Evolutionary conservation across 2,888 invertebrate genomes (phyloP), one percentile per base, ranked within the genome.

Genomic region (Scrobipalpa costella): DNA sequence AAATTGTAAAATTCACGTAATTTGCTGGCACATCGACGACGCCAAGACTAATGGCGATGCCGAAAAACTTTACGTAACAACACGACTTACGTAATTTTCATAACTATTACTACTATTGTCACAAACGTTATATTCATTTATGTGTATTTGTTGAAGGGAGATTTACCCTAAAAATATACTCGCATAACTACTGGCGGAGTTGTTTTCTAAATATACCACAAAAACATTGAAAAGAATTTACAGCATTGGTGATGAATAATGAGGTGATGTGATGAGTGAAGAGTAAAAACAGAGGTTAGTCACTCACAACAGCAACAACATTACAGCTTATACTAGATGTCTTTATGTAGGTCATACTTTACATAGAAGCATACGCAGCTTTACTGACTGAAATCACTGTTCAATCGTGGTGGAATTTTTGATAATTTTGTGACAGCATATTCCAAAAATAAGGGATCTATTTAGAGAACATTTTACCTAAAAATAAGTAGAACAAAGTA

Each of bases 161-260:
- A 3, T 27, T 27, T 27, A 27, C 27, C 27, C 27, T 27, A 27
- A 27, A 27, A 27, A 27, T 27, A 27, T 11, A 44, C n/a, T 44
- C 11, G 44, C 44, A 44, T 44, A 5, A n/a, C n/a, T n/a, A n/a
- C n/a, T n/a, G n/a, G n/a, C n/a, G n/a, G n/a, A n/a, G n/a, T n/a
- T n/a, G 44, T 44, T n/a, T 44, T n/a, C 21, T 59, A 13, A 44
- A 58, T 34, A 34, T 57, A 36, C n/a, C 6, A 40, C 44, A 47
- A 50, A 40, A 61, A 61, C 38, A 64, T 61, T 63, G 57, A 19
- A 62, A 59, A 50, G 27, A 38, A 49, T n/a, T 21, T 19, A 44
- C 44, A 58, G 13, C 21, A 21, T 61, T 50, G 36, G 27, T 64
- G 73, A 59, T 70, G 70, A 73, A 69, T 72, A 72, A 72, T 64